Conservation (phyloP, 2,113 vertebrate species). For the Sylvietta virens region DNA sequence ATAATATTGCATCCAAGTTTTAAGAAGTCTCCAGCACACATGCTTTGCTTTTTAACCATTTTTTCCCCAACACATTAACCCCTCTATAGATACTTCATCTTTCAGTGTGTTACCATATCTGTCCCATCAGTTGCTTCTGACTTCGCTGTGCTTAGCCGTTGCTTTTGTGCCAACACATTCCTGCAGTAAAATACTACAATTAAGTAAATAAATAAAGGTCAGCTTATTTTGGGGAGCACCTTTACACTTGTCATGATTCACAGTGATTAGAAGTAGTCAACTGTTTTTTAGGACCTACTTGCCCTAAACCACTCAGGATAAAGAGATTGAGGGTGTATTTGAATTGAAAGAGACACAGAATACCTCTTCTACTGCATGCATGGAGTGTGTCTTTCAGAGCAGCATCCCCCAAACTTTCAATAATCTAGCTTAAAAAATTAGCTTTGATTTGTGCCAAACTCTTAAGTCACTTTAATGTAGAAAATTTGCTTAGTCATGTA, state of each 20-base stretch:
- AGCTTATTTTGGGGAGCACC: neutral
- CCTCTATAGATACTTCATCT: neutral
- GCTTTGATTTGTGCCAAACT: neutral
- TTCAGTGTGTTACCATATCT: neutral
- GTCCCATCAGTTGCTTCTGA: neutral
- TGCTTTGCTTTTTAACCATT: neutral
- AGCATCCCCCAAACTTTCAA: neutral
- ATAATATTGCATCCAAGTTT: neutral
- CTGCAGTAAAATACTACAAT: neutral
- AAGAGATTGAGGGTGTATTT: neutral
- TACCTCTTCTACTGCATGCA: neutral
- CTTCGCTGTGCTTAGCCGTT: neutral
- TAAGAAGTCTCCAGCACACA: neutral
- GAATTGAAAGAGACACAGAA: too few relatives aligned
- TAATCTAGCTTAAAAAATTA: neutral
- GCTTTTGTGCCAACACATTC: neutral
- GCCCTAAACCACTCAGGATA: neutral
- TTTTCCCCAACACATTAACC: neutral
- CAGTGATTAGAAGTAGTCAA: neutral
- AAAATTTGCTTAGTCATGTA: neutral
- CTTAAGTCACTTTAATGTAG: neutral
- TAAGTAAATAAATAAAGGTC: neutral
- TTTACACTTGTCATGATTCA: neutral
- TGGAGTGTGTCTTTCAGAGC: neutral
- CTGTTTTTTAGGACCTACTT: neutral